phyloP scores from a whole-genome alignment of 2,113 vertebrate species.

The Toxotes jaculatrix region DNA sequence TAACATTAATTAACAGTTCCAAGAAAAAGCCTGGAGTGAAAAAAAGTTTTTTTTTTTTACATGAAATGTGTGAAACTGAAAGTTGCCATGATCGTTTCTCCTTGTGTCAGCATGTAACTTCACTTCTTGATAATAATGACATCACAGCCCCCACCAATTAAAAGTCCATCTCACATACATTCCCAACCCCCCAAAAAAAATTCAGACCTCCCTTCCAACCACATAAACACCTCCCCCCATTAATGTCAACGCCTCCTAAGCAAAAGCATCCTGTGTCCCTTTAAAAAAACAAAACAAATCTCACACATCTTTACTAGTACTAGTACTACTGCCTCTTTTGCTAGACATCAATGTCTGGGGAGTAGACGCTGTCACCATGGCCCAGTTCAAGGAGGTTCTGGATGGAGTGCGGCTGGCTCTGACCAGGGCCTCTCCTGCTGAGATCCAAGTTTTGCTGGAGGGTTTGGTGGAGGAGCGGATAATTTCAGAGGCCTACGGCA shows the following conservation, averaged over 20 bases:
- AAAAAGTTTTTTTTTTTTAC: no score
- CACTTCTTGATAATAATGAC: constrained; percentile 17
- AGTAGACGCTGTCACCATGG: constrained; percentile 63
- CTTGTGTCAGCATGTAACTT: not conserved
- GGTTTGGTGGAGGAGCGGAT: constrained; percentile 78
- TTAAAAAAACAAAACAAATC: not conserved
- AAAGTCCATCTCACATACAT: not conserved
- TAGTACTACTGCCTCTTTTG: not conserved
- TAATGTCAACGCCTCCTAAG: constrained; percentile 21
- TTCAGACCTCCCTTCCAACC: not conserved
- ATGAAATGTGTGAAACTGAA: constrained; percentile 1
- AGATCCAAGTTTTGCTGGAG: constrained; percentile 74
- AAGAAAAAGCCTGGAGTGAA: no score
- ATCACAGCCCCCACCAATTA: not conserved
- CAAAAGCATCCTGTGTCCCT: constrained; percentile 16
- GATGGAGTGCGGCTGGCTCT: constrained; percentile 74
- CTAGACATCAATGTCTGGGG: not conserved
- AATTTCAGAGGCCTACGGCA: constrained; percentile 84
- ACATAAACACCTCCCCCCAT: constrained; percentile 38
- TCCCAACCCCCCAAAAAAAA: not conserved
- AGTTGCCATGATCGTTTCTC: not conserved
- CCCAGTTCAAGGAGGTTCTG: constrained; percentile 84
- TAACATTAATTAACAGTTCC: not conserved
- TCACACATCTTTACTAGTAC: not conserved
- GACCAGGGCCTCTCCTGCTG: constrained; percentile 49